Evolutionary conservation across 2,888 invertebrate species (phyloP).

Genomic region (Sesamia inferens): DNA sequence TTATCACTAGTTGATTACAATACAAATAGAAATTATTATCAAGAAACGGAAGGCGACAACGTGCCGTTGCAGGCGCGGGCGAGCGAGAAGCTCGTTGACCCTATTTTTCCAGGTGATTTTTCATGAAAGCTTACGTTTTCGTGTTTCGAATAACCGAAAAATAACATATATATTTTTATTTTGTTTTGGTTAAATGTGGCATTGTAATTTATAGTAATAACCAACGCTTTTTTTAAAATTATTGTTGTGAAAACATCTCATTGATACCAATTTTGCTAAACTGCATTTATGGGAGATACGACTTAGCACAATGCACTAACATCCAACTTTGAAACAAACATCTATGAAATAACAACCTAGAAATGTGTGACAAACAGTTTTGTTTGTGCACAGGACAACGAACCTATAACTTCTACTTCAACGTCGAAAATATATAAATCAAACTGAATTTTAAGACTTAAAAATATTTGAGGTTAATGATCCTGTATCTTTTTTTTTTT

Average conservation of each 20-base stretch:
- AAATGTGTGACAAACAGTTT: not conserved
- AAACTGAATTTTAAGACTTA: not conserved
- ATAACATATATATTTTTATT: no score
- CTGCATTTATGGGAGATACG: not conserved
- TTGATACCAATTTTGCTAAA: not conserved
- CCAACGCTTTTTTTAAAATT: not conserved
- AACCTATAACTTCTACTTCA: not conserved
- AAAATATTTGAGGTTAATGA: not conserved
- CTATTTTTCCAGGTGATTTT: no score
- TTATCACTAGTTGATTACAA: no score
- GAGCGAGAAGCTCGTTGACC: no score
- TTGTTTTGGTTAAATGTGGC: no score
- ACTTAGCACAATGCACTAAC: not conserved
- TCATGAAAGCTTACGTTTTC: no score
- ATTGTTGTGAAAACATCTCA: not conserved
- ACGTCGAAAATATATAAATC: not conserved
- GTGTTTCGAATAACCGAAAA: no score
- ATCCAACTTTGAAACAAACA: not conserved
- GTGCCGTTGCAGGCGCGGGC: no score
- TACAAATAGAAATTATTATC: no score
- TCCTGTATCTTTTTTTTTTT: no score
- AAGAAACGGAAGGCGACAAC: no score
- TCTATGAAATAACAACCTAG: not conserved
- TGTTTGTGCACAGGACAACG: conserved; percentile 15
- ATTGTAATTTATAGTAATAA: no score